Conservation (phyloP, 2,797 vertebrate species). For the Falco peregrinus region DNA sequence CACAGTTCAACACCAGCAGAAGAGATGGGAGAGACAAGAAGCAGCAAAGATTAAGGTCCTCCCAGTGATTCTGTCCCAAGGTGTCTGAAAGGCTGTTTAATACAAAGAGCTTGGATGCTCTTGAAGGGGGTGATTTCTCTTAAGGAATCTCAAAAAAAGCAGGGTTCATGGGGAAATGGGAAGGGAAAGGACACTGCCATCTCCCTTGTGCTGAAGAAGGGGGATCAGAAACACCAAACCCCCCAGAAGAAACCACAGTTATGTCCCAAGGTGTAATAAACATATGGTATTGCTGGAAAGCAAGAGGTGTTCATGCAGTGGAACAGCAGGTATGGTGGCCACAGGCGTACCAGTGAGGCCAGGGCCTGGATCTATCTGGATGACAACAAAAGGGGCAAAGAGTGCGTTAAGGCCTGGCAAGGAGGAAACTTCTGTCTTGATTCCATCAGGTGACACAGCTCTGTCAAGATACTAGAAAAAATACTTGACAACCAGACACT, state of each 20-base stretch:
- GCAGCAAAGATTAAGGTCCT: neutral
- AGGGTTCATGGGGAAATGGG: rapidly evolving
- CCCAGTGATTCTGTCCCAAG: neutral
- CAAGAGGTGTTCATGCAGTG: neutral
- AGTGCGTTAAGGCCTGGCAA: neutral
- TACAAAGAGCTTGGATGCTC: neutral
- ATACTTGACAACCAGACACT: neutral
- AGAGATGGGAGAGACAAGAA: neutral
- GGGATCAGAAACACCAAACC: neutral
- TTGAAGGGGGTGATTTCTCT: neutral
- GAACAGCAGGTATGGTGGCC: neutral
- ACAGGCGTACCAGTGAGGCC: neutral
- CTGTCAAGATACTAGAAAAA: neutral
- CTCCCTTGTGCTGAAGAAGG: neutral
- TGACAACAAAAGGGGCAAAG: neutral
- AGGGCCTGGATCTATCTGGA: neutral
- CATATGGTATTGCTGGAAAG: neutral
- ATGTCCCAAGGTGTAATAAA: neutral
- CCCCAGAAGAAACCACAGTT: neutral
- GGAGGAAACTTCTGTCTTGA: neutral
- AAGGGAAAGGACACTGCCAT: neutral
- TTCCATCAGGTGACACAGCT: neutral
- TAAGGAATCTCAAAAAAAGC: neutral
- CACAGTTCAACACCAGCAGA: neutral
- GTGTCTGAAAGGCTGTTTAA: neutral